Evolutionary conservation across 2,797 vertebrate species (phyloP).

Genomic region (Pempheris klunzingeri): DNA sequence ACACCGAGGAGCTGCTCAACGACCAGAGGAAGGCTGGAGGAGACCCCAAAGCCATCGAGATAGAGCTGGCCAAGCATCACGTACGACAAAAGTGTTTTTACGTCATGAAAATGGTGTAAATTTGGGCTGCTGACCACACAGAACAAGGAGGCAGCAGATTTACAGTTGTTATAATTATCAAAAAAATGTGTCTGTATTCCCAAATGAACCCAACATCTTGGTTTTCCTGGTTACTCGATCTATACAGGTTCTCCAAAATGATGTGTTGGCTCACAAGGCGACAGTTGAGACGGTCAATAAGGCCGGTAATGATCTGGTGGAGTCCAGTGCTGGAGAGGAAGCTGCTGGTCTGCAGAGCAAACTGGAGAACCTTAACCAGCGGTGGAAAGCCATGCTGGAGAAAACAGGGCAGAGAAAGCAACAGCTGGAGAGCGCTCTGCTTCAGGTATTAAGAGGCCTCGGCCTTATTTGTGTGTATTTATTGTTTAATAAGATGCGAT

Average conservation of each 20-base stretch:
- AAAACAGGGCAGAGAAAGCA: slow-evolving; percentile 93
- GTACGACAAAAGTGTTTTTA: slow-evolving; percentile 80
- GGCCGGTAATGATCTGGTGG: slow-evolving; percentile 93
- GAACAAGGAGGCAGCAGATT: not conserved
- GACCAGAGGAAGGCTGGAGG: slow-evolving; percentile 94
- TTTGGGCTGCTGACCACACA: not conserved
- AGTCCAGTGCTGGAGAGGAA: slow-evolving; percentile 95
- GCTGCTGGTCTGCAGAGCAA: slow-evolving; percentile 93
- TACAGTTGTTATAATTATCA: too few species aligned
- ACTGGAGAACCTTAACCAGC: slow-evolving; percentile 92
- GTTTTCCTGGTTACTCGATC: not conserved
- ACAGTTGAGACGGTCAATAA: slow-evolving; percentile 96
- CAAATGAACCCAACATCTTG: not conserved
- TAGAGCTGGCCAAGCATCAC: slow-evolving; percentile 98
- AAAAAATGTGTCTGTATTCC: too few species aligned
- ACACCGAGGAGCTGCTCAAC: slow-evolving; percentile 94
- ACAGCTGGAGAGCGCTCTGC: slow-evolving; percentile 92
- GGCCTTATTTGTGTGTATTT: slow-evolving; percentile 2
- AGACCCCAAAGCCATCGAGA: slow-evolving; percentile 98
- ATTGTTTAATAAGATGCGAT: slow-evolving; percentile 42
- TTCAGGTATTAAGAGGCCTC: slow-evolving; percentile 88
- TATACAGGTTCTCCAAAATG: slow-evolving; percentile 94
- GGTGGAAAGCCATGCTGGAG: slow-evolving; percentile 94
- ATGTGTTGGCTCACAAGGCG: slow-evolving; percentile 95
- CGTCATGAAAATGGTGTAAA: slow-evolving; percentile 10